Conservation (phyloP, 2,888 invertebrate species). For the Nebria brevicollis region DNA sequence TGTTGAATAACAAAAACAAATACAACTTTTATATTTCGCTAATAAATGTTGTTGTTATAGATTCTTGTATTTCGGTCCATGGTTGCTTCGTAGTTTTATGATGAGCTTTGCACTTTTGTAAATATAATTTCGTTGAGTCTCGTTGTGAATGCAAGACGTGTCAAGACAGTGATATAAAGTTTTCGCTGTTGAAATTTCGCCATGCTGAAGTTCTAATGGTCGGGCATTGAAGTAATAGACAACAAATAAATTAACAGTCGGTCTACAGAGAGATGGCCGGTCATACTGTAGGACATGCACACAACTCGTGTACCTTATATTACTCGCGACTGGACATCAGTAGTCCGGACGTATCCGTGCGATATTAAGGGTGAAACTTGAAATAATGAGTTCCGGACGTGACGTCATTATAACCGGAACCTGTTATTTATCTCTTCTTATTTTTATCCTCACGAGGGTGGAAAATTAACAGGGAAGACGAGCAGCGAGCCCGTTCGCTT, state of each 20-base stretch:
- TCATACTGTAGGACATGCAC: constrained; percentile 26
- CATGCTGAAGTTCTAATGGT: constrained; percentile 29
- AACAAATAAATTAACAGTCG: constrained; percentile 43
- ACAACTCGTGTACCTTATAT: background rate
- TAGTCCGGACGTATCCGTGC: constrained; percentile 58
- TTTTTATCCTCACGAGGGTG: constrained; percentile 60
- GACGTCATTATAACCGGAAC: constrained; percentile 65
- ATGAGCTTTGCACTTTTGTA: too few relatives aligned
- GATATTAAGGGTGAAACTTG: constrained; percentile 64
- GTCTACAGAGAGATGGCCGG: constrained; percentile 38
- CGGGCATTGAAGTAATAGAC: constrained; percentile 41
- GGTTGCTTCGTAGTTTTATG: too few relatives aligned
- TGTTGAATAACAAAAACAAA: background rate
- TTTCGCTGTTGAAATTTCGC: background rate
- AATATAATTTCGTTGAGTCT: too few relatives aligned
- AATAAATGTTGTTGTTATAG: too few relatives aligned
- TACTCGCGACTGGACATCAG: constrained; percentile 54
- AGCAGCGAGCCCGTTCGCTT: constrained; percentile 12
- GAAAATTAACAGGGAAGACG: constrained; percentile 59
- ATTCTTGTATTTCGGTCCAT: too few relatives aligned
- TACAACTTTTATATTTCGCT: too few relatives aligned
- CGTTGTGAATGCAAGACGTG: background rate
- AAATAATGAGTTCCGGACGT: constrained; percentile 66
- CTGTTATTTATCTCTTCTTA: constrained; percentile 64
- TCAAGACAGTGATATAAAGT: background rate